Percentiles rank a stretch among this genome's conserved stretches.
phyloP scores from a whole-genome alignment of 2,113 vertebrate genomes.

The Tragelaphus strepsiceros region DNA sequence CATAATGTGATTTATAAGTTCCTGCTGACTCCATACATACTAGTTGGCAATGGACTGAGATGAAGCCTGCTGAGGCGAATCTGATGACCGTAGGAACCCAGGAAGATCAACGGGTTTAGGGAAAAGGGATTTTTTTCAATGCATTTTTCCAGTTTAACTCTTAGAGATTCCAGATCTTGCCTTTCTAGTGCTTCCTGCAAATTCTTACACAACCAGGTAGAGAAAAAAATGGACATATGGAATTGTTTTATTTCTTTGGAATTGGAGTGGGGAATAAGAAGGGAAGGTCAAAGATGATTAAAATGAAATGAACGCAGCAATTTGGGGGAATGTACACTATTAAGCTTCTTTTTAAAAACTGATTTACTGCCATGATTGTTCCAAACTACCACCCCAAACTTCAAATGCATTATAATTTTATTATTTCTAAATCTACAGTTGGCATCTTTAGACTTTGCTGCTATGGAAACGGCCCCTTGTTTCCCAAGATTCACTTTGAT shows the following conservation, averaged over 20 bases:
- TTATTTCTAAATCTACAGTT: not conserved
- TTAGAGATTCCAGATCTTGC: not conserved
- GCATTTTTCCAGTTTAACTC: not conserved
- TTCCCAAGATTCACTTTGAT: not conserved
- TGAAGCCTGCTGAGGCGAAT: conserved; percentile 44
- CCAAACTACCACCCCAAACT: not conserved
- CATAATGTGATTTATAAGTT: not conserved
- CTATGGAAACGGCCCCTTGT: not conserved
- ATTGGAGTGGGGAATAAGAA: not conserved
- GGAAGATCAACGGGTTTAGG: conserved; percentile 29
- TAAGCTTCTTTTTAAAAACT: not conserved
- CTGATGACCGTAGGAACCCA: conserved; percentile 31
- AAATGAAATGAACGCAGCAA: not conserved
- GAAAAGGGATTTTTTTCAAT: not conserved
- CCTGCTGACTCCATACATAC: conserved; percentile 32
- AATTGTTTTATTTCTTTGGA: not conserved
- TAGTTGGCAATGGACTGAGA: conserved; percentile 12
- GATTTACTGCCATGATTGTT: not conserved
- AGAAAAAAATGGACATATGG: not conserved
- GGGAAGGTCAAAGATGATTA: not conserved
- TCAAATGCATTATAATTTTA: not conserved
- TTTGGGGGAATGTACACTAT: not conserved
- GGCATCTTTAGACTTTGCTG: not conserved
- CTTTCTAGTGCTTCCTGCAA: not conserved
- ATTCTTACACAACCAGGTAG: not conserved